Evolutionary conservation across 2,797 vertebrate species (phyloP).

Genomic region (Silurus aristotelis): DNA sequence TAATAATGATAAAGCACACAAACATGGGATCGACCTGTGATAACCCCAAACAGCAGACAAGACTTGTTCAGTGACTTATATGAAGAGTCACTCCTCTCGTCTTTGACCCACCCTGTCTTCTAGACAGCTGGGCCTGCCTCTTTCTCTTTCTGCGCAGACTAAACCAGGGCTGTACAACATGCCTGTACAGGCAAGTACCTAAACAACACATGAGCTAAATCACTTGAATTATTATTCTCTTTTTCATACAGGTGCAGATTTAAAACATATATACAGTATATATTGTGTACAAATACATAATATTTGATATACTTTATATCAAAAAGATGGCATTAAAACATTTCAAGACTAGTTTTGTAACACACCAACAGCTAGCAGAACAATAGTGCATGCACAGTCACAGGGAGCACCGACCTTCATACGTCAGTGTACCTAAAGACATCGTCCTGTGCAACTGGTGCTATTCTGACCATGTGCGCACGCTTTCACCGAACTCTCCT

Average conservation of each 20-base stretch:
- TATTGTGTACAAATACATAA: too few species aligned
- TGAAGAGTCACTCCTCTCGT: constrained; percentile 33
- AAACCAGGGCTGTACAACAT: constrained; percentile 24
- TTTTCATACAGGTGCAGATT: constrained; percentile 16
- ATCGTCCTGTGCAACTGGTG: too few species aligned
- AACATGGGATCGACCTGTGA: constrained; percentile 2
- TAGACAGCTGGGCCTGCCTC: constrained; percentile 7
- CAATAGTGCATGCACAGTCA: too few species aligned
- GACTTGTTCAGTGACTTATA: constrained; percentile 14
- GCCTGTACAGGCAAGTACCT: constrained; percentile 32
- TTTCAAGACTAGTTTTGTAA: too few species aligned
- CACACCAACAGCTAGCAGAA: too few species aligned
- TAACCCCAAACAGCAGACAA: constrained; percentile 20
- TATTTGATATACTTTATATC: too few species aligned
- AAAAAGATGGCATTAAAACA: too few species aligned
- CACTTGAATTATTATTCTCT: constrained; percentile 13
- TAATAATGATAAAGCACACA: constrained; percentile 9
- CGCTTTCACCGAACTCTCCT: too few species aligned
- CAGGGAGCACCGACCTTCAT: too few species aligned
- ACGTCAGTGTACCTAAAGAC: too few species aligned
- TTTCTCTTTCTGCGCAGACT: constrained; percentile 30
- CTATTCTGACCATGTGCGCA: too few species aligned
- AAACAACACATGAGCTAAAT: neutral
- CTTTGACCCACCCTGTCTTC: constrained; percentile 42
- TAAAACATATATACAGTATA: neutral